Conservation (phyloP, 2,888 invertebrate species). For the Hyles lineata region DNA sequence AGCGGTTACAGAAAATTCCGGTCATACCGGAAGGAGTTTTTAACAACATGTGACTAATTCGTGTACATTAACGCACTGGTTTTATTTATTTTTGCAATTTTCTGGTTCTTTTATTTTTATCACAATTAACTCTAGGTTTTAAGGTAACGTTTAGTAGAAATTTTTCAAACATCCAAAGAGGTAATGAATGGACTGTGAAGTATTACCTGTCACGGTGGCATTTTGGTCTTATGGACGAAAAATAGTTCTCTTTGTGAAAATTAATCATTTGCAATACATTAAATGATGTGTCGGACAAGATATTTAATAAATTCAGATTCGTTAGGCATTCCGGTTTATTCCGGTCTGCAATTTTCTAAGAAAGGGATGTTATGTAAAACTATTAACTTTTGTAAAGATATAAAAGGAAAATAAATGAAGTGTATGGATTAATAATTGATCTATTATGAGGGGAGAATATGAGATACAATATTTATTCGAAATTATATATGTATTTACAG, state of each 20-base stretch:
- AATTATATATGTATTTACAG: neutral
- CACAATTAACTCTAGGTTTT: slow-evolving; percentile 24
- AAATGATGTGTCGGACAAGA: neutral
- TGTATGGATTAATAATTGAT: neutral
- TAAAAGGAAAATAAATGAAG: neutral
- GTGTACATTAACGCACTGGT: slow-evolving; percentile 26
- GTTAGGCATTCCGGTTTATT: no score
- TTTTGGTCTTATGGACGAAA: slow-evolving; percentile 9
- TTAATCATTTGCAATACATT: neutral
- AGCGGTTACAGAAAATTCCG: neutral
- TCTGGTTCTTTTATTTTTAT: slow-evolving; percentile 19
- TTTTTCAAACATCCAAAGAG: slow-evolving; percentile 19
- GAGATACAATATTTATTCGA: slow-evolving; percentile 3
- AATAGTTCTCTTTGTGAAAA: neutral
- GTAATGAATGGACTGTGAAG: slow-evolving; percentile 2
- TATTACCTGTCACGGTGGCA: neutral
- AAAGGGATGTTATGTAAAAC: neutral
- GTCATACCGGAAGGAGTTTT: slow-evolving; percentile 21
- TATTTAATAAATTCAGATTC: neutral
- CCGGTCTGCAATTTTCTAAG: neutral
- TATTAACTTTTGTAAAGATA: neutral
- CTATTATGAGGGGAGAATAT: neutral
- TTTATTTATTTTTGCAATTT: slow-evolving; percentile 22
- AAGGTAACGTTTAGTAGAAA: slow-evolving; percentile 2
- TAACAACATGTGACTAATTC: slow-evolving; percentile 18